Evolutionary conservation across 2,888 invertebrate species (phyloP).

Genomic region (Plagodis pulveraria): DNA sequence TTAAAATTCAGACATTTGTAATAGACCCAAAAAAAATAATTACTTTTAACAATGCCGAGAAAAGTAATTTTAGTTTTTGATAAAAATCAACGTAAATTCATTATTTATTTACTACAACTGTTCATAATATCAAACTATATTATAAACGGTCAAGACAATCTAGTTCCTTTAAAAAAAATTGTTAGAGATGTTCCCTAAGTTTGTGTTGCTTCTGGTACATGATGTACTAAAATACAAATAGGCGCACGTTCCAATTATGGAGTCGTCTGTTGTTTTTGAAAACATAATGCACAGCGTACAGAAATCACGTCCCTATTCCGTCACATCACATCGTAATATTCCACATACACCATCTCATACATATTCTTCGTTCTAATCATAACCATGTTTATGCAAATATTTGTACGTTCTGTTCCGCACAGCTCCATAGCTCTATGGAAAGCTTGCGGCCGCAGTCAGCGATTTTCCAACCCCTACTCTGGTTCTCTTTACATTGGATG

Average conservation of each 20-base stretch:
- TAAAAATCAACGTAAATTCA: too few species aligned
- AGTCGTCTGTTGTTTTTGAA: slow-evolving; percentile 13
- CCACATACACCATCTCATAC: slow-evolving; percentile 51
- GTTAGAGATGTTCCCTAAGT: too few species aligned
- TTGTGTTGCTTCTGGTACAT: too few species aligned
- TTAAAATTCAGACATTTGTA: too few species aligned
- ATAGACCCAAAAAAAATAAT: too few species aligned
- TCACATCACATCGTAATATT: slow-evolving; percentile 19
- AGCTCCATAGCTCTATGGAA: slow-evolving; percentile 16
- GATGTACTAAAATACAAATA: too few species aligned
- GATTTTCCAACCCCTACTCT: slow-evolving; percentile 15
- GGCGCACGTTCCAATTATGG: not conserved
- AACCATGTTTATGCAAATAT: slow-evolving; percentile 60
- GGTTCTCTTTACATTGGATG: slow-evolving; percentile 21
- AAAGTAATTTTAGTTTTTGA: too few species aligned
- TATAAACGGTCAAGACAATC: too few species aligned
- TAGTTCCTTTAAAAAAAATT: too few species aligned
- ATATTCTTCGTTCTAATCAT: slow-evolving; percentile 59
- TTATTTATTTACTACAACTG: too few species aligned
- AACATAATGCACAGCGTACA: slow-evolving; percentile 5
- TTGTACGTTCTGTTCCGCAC: slow-evolving; percentile 37
- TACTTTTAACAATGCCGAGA: too few species aligned
- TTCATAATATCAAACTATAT: too few species aligned
- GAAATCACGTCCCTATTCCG: slow-evolving; percentile 20
- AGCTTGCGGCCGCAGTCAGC: slow-evolving; percentile 10